Evolutionary conservation across 2,888 invertebrate species (phyloP), one percentile per base, ranked within the genome.

Genomic region (Netelia inedita): DNA sequence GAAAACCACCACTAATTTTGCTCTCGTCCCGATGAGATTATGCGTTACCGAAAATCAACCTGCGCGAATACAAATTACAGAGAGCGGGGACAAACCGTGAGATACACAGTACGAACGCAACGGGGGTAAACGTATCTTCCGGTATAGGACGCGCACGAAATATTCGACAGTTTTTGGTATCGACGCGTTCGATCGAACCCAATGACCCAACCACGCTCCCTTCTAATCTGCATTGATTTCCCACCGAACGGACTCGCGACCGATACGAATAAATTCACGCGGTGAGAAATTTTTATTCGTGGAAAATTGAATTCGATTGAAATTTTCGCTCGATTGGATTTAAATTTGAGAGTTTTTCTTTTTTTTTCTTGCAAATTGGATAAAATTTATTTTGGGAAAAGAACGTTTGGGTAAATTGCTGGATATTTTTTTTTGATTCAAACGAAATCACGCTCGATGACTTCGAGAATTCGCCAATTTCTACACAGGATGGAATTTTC

Each of bases 1-100:
- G 86, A 87, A 89, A 90, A 88, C 88, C 87, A 83, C 85, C 79
- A 81, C 86, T 90, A 90, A 90, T 90, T 90, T 88, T 84, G 82
- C 83, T 76, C 75, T 81, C 81, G 89, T 85, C 79, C 23, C 82
- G 79, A 88, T 87, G 85, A 86, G 86, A 90, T 89, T 87, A 87
- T 85, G 71, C 79, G 83, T 87, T 86, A 74, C 75, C 79, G 83
- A 78, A 86, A 89, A 89, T 89, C 85, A 85, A 79, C 83, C 85
- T 69, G 69, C 53, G 28, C 53, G 61, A 79, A 81, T 88, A 88
- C 87, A 85, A 88, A 89, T 89, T 88, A 83, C 86, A 88, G 68
- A 68, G 73, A 57, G n/a, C 23, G 5, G 23, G 9, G 41, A 11
- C 23, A 23, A 46, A 19, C 41, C 11, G 10, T 16, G 9, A n/a